Conservation (phyloP, 2,797 vertebrate genomes). For the Gadopsis bispinosus region DNA sequence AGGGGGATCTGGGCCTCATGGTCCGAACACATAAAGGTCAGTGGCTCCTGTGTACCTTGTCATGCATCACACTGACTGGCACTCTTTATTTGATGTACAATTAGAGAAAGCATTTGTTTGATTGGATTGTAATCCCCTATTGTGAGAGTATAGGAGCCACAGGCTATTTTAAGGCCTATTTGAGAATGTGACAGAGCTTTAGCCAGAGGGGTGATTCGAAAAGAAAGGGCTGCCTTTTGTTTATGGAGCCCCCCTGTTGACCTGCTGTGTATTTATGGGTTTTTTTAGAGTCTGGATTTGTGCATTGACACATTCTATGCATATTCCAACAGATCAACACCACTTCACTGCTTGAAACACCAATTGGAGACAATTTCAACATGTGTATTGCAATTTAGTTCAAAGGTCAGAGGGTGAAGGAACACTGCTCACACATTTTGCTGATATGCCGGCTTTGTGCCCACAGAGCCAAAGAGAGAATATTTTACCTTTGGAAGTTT, state of each 20-base stretch:
- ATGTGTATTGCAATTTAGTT: background rate
- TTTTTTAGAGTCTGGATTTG: constrained; percentile 10
- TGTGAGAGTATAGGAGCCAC: constrained; percentile 68
- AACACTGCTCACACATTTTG: background rate
- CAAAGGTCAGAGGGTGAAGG: background rate
- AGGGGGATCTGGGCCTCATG: constrained; percentile 14
- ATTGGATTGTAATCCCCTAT: constrained; percentile 83
- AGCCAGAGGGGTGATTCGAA: constrained; percentile 34
- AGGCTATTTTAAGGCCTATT: constrained; percentile 79
- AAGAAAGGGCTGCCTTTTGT: constrained; percentile 50
- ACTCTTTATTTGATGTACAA: constrained; percentile 77
- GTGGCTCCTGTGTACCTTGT: constrained; percentile 40
- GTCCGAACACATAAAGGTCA: constrained; percentile 48
- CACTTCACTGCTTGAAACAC: background rate
- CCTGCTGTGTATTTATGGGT: constrained; percentile 6
- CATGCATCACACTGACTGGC: constrained; percentile 54
- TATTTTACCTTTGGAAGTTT: background rate
- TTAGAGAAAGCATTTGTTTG: constrained; percentile 81
- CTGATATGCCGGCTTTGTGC: background rate
- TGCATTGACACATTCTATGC: background rate
- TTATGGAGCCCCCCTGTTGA: constrained; percentile 23
- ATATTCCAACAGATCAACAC: background rate
- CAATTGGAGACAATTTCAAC: background rate
- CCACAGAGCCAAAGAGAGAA: no score
- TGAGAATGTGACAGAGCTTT: constrained; percentile 66